These are phyloP conservation scores for Melospiza georgiana DNA, from an alignment of 2,113 vertebrate genomes.

Conservation along the genomic window DNA sequence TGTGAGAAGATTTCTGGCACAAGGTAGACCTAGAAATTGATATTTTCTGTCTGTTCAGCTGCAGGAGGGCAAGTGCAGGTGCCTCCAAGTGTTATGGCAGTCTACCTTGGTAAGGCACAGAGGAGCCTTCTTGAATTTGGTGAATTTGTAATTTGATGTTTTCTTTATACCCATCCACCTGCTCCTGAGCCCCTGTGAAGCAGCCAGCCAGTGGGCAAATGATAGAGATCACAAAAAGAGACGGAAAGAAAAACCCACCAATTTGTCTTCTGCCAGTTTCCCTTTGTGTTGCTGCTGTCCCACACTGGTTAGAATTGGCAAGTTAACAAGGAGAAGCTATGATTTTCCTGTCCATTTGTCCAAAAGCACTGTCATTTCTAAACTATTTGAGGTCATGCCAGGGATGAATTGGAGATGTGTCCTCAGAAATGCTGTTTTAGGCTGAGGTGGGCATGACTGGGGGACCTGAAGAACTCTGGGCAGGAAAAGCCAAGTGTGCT, in stretches of 20 bases:
- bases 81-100: background rate
- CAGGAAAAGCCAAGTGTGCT: background rate
- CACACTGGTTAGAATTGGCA: background rate
- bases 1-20: background rate
- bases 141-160: background rate
- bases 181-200: background rate
- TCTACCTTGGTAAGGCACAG: background rate
- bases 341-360: background rate
- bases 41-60: background rate
- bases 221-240: background rate
- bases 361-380: background rate
- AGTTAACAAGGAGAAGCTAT: rapidly evolving
- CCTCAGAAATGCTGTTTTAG: background rate
- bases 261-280: background rate
- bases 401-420: background rate
- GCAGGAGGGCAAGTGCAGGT: background rate
- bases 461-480: background rate
- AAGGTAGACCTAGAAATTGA: background rate
- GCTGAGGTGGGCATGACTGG: background rate
- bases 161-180: background rate
- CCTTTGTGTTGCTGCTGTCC: background rate
- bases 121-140: background rate
- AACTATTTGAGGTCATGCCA: background rate
- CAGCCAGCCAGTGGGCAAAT: background rate
- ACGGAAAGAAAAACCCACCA: background rate